Conservation (phyloP, 2,888 invertebrate genomes). For the Uropetala carovei region DNA sequence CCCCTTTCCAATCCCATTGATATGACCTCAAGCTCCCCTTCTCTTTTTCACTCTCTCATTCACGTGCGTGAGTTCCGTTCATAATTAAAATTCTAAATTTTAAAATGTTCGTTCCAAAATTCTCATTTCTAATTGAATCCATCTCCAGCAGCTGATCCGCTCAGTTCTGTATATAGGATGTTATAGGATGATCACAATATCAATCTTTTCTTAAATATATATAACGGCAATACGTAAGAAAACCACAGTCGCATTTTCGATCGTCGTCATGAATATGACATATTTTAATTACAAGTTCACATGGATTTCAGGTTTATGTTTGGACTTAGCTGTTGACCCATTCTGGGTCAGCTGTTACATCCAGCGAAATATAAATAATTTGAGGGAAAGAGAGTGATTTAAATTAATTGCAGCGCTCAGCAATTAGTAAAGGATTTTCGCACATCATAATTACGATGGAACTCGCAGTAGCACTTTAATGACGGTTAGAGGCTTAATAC, state of each 20-base stretch:
- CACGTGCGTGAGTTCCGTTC: not conserved
- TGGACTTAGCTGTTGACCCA: constrained; percentile 11
- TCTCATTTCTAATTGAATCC: too few species aligned
- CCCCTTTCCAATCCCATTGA: not conserved
- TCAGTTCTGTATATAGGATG: too few species aligned
- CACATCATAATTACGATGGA: constrained; percentile 28
- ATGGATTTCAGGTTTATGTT: not conserved
- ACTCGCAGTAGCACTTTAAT: not conserved
- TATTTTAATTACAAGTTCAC: not conserved
- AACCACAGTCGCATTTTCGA: too few species aligned
- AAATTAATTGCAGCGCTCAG: constrained; percentile 14
- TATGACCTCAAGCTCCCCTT: not conserved
- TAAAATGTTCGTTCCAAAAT: not conserved
- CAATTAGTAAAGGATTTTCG: constrained; percentile 18
- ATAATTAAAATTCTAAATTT: not conserved
- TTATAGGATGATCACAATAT: too few species aligned
- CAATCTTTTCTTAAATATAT: too few species aligned
- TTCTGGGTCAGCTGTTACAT: constrained; percentile 18
- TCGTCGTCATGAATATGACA: not conserved
- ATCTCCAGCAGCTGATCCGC: too few species aligned
- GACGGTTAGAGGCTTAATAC: not conserved
- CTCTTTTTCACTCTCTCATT: not conserved
- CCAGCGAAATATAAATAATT: constrained; percentile 1
- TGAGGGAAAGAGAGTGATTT: not conserved
- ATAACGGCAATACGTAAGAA: too few species aligned